Evolutionary conservation across 2,113 vertebrate species (phyloP).

Genomic region (Opisthocomus hoazin): DNA sequence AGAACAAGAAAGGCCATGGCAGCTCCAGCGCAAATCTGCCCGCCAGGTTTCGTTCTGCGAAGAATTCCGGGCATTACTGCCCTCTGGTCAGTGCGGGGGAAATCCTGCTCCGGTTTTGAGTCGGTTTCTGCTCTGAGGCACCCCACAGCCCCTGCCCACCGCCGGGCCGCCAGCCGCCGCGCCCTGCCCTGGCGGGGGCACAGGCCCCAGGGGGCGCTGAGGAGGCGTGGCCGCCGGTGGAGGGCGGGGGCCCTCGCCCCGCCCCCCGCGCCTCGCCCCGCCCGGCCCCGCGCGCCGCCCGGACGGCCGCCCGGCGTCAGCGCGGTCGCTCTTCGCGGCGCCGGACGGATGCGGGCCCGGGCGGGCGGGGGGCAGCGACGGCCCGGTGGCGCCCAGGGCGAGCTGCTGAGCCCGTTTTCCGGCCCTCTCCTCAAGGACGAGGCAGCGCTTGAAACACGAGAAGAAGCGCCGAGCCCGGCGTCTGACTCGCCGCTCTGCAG

Average conservation of each 20-base stretch:
- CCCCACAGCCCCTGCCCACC: not conserved
- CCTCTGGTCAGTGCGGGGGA: not conserved
- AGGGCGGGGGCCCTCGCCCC: too few relatives aligned
- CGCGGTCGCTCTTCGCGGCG: too few relatives aligned
- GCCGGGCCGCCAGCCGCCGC: too few relatives aligned
- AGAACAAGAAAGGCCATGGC: not conserved
- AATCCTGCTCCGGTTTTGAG: not conserved
- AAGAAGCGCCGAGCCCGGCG: not conserved
- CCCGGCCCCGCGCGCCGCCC: too few relatives aligned
- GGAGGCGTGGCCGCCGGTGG: too few relatives aligned
- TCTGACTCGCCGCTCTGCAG: not conserved
- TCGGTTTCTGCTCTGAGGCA: not conserved
- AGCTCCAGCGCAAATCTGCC: not conserved
- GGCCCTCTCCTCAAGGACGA: not conserved
- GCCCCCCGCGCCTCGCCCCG: too few relatives aligned
- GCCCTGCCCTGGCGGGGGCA: too few relatives aligned
- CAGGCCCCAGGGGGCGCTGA: too few relatives aligned
- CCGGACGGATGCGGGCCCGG: too few relatives aligned
- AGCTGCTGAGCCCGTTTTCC: not conserved
- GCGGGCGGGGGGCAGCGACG: not conserved
- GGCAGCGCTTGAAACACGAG: constrained; percentile 37
- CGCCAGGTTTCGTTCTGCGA: not conserved
- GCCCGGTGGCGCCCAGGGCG: not conserved
- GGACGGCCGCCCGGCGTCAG: too few relatives aligned
- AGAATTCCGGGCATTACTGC: not conserved